Evolutionary conservation across 2,113 vertebrate genomes (phyloP).

Genomic region (Cyphomyrus discorhynchus): DNA sequence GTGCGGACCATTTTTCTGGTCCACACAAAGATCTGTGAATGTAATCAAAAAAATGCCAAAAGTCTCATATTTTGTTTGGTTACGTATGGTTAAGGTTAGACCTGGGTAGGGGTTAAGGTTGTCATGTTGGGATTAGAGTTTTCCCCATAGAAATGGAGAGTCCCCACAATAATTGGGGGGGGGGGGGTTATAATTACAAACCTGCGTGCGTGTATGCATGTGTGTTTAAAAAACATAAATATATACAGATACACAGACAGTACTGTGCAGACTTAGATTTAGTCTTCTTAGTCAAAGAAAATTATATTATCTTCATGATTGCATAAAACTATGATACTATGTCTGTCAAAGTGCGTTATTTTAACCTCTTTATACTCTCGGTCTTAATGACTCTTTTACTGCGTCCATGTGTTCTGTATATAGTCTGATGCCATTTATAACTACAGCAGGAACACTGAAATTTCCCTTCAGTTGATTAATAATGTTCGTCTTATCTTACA

Average conservation of each 20-base stretch:
- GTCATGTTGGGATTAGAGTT: too few relatives aligned
- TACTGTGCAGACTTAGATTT: not conserved
- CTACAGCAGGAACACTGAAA: not conserved
- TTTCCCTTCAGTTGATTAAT: not conserved
- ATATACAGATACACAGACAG: too few relatives aligned
- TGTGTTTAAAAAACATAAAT: not conserved
- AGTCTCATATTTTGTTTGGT: too few relatives aligned
- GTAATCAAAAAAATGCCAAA: too few relatives aligned
- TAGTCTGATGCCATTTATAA: not conserved
- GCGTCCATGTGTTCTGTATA: not conserved
- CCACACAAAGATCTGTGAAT: too few relatives aligned
- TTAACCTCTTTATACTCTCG: too few relatives aligned
- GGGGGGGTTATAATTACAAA: not conserved
- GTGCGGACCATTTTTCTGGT: too few relatives aligned
- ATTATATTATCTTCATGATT: not conserved
- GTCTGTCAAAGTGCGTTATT: not conserved
- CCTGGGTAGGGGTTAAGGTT: too few relatives aligned
- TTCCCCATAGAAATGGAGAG: not conserved
- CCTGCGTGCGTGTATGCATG: too few relatives aligned
- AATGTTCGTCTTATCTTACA: not conserved
- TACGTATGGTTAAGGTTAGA: too few relatives aligned
- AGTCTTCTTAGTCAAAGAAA: not conserved
- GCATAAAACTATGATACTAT: not conserved
- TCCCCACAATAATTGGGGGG: not conserved
- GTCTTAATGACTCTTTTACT: not conserved